phyloP scores from a whole-genome alignment of 2,888 invertebrate genomes.

The Orthonychiurus folsomi region DNA sequence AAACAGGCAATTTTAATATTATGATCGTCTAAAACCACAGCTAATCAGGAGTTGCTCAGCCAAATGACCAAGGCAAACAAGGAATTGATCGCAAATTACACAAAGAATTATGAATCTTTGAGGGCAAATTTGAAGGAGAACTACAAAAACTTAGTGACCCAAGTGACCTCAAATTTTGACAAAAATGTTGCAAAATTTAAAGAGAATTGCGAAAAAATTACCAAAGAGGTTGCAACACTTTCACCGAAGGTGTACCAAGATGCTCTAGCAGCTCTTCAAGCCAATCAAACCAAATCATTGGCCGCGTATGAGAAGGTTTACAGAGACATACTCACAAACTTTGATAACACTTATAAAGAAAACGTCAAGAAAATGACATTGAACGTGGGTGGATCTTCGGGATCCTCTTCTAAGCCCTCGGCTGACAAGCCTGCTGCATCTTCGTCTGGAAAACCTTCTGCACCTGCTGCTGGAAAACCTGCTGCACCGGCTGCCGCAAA shows the following conservation, averaged over 20 bases:
- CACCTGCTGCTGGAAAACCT: neutral
- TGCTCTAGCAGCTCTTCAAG: slow-evolving; percentile 13
- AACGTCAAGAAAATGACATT: neutral
- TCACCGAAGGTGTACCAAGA: slow-evolving; percentile 13
- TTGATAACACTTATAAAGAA: neutral
- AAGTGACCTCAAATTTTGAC: slow-evolving; percentile 7
- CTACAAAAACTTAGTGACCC: slow-evolving; percentile 4
- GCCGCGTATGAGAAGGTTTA: neutral
- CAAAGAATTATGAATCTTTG: slow-evolving; percentile 13
- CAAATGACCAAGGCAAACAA: slow-evolving; percentile 8
- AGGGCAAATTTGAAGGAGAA: slow-evolving; percentile 13
- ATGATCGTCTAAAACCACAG: no score
- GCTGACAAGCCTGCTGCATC: neutral
- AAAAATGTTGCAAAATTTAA: neutral
- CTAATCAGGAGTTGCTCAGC: neutral
- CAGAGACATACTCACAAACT: neutral
- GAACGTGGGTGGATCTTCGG: neutral
- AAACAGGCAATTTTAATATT: no score
- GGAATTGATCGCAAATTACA: slow-evolving; percentile 5
- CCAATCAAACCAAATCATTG: slow-evolving; percentile 3
- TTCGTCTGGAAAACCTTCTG: neutral
- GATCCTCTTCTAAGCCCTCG: neutral
- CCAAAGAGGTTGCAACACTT: slow-evolving; percentile 13
- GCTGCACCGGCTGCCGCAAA: neutral
- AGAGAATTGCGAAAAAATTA: slow-evolving; percentile 6